Conservation (phyloP, 2,888 invertebrate genomes). For the Odontocerum albicorne region DNA sequence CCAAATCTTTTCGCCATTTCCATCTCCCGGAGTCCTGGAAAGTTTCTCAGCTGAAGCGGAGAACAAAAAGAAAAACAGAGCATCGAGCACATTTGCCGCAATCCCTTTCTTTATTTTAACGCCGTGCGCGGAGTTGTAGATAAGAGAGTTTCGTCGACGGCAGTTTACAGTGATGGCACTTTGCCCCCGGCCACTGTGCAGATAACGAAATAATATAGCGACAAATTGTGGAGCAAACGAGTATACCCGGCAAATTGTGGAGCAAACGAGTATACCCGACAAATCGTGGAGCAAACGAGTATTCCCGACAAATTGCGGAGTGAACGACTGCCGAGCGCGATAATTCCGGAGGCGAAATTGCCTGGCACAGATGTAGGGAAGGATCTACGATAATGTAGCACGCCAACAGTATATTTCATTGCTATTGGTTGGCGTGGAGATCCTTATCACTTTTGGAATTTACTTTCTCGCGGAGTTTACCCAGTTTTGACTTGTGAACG, state of each 20-base stretch:
- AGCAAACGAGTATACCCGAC: conserved; percentile 36
- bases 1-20: no score
- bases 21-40: no score
- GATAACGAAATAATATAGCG: conserved; percentile 38
- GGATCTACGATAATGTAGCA: conserved; percentile 35
- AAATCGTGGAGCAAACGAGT: conserved; percentile 38
- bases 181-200: conserved; percentile 34
- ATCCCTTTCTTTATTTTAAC: conserved; percentile 32
- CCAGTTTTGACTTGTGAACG: conserved; percentile 32
- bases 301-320: conserved; percentile 35
- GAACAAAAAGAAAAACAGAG: conserved; percentile 15
- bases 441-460: conserved; percentile 27
- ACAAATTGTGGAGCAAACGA: conserved; percentile 37
- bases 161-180: conserved; percentile 37
- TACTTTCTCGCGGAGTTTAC: conserved; percentile 28
- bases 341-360: conserved; percentile 34
- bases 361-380: conserved; percentile 35
- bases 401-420: conserved; percentile 37
- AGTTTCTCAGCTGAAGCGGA: no score
- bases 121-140: conserved; percentile 33
- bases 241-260: conserved; percentile 36
- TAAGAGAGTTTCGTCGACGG: conserved; percentile 35
- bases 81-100: conserved; percentile 22
- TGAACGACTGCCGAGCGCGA: conserved; percentile 34
- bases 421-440: conserved; percentile 28